A percentile compares a stretch with the other conserved stretches of the same genome.
phyloP scores from a whole-genome alignment of 2,113 vertebrate species.

The Mirounga angustirostris region DNA sequence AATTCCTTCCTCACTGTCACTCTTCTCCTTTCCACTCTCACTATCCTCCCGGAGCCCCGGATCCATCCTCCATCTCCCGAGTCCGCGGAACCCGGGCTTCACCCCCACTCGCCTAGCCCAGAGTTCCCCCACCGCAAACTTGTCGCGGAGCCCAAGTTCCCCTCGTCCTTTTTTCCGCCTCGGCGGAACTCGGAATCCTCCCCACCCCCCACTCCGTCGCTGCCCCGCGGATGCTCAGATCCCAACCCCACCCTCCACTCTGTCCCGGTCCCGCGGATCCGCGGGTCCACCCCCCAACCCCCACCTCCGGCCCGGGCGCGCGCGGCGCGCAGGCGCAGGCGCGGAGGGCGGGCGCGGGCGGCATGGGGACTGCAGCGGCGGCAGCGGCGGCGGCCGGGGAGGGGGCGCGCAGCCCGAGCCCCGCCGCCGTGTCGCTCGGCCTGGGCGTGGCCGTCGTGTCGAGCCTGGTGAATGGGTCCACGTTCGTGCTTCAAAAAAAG shows the following conservation, averaged over 20 bases:
- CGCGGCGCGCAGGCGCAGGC: slow-evolving; percentile 70
- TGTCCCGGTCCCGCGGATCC: too few relatives aligned
- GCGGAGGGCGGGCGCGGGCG: slow-evolving; percentile 67
- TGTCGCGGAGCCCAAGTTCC: not conserved
- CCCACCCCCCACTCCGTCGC: not conserved
- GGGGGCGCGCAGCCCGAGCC: slow-evolving; percentile 85
- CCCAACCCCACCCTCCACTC: not conserved
- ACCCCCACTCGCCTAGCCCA: not conserved
- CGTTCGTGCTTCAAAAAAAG: slow-evolving; percentile 97
- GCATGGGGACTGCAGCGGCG: slow-evolving; percentile 76
- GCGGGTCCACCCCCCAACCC: not conserved
- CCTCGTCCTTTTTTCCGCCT: too few relatives aligned
- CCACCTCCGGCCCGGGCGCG: not conserved
- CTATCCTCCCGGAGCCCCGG: not conserved
- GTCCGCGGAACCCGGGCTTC: not conserved
- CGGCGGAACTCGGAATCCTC: not conserved
- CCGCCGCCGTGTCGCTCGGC: slow-evolving; percentile 88
- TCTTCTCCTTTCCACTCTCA: too few relatives aligned
- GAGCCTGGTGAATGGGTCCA: slow-evolving; percentile 96
- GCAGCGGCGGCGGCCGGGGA: slow-evolving; percentile 76
- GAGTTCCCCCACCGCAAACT: not conserved
- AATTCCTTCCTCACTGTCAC: not conserved
- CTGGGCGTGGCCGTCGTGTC: slow-evolving; percentile 93
- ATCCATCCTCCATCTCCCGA: not conserved
- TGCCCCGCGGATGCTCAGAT: too few relatives aligned